A percentile compares a stretch with the other conserved stretches of the same genome.
Evolutionary conservation across 2,797 vertebrate genomes (phyloP).

Genomic region (Paguma larvata): DNA sequence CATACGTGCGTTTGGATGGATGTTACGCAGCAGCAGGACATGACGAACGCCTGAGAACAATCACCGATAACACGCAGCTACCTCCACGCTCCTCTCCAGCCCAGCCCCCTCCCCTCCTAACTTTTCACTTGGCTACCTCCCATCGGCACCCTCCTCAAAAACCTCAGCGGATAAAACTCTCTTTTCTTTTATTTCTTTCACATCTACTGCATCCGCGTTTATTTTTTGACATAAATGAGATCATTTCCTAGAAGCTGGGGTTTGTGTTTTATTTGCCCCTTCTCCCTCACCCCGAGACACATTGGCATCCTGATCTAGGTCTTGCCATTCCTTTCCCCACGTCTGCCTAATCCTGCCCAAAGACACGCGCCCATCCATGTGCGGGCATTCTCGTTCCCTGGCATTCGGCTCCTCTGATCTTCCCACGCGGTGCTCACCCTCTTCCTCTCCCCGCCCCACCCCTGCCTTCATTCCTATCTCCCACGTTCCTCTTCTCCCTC

Average conservation of each 20-base stretch:
- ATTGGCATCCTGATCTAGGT: background rate
- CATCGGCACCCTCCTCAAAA: background rate
- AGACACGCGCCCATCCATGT: fast-evolving
- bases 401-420: background rate
- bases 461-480: background rate
- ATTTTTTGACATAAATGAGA: background rate
- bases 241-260: background rate
- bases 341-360: background rate
- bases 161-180: background rate
- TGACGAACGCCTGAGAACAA: background rate
- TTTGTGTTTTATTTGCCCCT: background rate
- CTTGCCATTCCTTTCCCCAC: background rate
- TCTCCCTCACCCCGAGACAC: background rate
- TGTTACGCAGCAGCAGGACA: background rate
- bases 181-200: background rate
- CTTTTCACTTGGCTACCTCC: background rate
- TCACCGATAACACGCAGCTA: background rate
- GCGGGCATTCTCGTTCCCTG: fast-evolving
- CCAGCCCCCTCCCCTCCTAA: background rate
- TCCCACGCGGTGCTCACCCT: fast-evolving
- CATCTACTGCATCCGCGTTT: background rate
- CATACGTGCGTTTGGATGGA: background rate
- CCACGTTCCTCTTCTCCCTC: background rate
- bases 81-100: background rate
- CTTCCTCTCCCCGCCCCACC: background rate